Base-by-base conservation (phyloP, 2,797 vertebrate genomes). In the Sebastes taczanowskii region DNA sequence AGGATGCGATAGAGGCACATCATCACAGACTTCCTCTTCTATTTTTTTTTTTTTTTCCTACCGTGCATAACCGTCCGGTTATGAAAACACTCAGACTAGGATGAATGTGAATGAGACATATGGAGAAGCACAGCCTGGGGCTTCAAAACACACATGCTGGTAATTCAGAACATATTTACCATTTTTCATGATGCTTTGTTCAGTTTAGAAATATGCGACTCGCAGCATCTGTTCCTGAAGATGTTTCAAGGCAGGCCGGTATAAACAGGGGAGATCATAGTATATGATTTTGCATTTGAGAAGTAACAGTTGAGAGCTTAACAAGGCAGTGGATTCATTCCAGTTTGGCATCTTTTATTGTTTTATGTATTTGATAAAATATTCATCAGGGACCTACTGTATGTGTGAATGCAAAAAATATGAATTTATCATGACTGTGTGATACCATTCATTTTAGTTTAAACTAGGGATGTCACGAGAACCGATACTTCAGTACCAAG, bases 101-200 rank as follows among this genome's bases (percentile, higher is more conserved):
- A 91, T 92, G 87, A 93, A 90, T 92, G 82, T 84, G 91, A 93
- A 88, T 87, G 83, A 93, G 91, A 92, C 93, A 94, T 94, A 94
- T 93, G 93, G 93, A 73, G 82, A 90, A 88, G 86, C 79, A 81
- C 86, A 88, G 92, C 94, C 91, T 18, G 85, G 73, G 93, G 93
- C 87, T 88, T 91, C 66, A 80, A 89, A 92, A 92, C 93, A 91
- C 93, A 93, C 91, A 91, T 94, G 93, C 92, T 92, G 87, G 89
- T 94, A 92, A 94, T 93, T 93, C 92, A 89, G 85, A 93, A 92
- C 92, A 93, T 93, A 94, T 94, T 94, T 93, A 91, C 86, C 84
- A 91, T 92, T 93, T 93, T 90, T 91, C 87, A 90, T 88, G 83
- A 91, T 74, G 84, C 87, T 92, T 93, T 92, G 86, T 92, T 89